Evolutionary conservation across 2,797 vertebrate genomes (phyloP).

Genomic region (Epinephelus malabaricus): DNA sequence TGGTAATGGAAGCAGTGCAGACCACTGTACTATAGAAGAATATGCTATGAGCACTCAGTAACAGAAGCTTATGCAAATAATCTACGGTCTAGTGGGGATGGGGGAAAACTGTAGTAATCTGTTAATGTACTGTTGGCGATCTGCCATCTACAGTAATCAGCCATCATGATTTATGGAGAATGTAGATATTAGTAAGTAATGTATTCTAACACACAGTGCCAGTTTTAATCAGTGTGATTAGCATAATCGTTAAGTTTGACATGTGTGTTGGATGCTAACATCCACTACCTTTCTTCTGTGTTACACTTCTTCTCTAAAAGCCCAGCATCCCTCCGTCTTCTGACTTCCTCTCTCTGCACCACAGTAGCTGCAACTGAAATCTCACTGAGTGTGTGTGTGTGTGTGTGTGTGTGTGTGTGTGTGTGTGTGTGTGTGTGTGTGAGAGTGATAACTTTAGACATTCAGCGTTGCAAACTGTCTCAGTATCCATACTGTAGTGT

Average conservation of each 20-base stretch:
- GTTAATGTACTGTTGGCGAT: slow-evolving; percentile 71
- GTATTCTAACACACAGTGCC: slow-evolving; percentile 50
- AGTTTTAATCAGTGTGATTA: slow-evolving; percentile 71
- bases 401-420: background rate
- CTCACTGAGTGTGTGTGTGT: background rate
- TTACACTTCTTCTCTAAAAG: slow-evolving; percentile 12
- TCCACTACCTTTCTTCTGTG: background rate
- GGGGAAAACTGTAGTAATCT: slow-evolving; percentile 67
- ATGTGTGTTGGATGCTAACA: slow-evolving; percentile 24
- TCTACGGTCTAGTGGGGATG: slow-evolving; percentile 61
- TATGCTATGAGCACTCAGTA: slow-evolving; percentile 38
- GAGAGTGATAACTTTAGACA: background rate
- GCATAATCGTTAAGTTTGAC: slow-evolving; percentile 60
- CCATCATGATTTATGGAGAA: slow-evolving; percentile 70
- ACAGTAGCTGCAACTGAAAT: slow-evolving; percentile 26
- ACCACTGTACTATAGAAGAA: slow-evolving; percentile 30
- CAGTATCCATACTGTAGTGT: slow-evolving; percentile 27
- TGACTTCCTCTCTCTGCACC: background rate
- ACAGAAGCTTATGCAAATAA: slow-evolving; percentile 74
- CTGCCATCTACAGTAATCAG: slow-evolving; percentile 71
- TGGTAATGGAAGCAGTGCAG: slow-evolving; percentile 25
- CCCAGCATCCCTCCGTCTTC: slow-evolving; percentile 26
- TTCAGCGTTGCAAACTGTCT: background rate
- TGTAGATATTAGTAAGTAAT: slow-evolving; percentile 64
- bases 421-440: background rate